Evolutionary conservation across 2,797 vertebrate genomes (phyloP).

Genomic region (Peromyscus aztecus): DNA sequence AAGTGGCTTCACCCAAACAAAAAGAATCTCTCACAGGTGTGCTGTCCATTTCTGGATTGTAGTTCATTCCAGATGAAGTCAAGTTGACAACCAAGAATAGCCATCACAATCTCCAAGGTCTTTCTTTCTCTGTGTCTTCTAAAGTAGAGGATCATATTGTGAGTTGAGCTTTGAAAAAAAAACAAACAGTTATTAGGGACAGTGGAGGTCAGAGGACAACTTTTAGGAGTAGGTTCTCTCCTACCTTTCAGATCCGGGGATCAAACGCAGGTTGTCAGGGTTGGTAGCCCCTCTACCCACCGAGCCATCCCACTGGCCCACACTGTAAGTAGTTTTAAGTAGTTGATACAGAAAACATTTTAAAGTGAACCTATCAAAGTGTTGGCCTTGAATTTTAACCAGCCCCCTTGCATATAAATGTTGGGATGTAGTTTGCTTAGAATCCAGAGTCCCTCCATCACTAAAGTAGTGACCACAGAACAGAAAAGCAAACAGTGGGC

Average conservation of each 20-base stretch:
- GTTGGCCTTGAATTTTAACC: conserved; percentile 31
- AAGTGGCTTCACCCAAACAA: not conserved
- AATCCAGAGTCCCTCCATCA: not conserved
- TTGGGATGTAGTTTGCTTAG: not conserved
- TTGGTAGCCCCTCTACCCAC: not conserved
- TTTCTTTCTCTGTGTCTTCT: not conserved
- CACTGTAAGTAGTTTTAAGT: not conserved
- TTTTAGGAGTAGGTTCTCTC: not conserved
- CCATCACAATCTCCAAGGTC: not conserved
- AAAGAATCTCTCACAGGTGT: not conserved
- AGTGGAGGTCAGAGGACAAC: not conserved
- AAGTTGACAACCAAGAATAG: not conserved
- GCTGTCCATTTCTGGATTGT: not conserved
- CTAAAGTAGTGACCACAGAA: not conserved
- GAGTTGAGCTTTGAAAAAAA: not conserved
- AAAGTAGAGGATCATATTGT: not conserved
- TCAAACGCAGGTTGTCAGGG: not conserved
- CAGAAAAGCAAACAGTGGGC: not conserved
- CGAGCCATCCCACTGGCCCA: not conserved
- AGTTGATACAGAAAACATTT: not conserved
- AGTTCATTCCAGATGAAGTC: not conserved
- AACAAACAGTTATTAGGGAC: not conserved
- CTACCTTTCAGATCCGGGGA: not conserved
- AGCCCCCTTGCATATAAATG: not conserved
- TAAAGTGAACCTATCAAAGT: conserved; percentile 20